A percentile compares a stretch with the other conserved stretches of the same genome.
Evolutionary conservation across 2,888 invertebrate species (phyloP).

Genomic region (Lepidocyrtinus sp.): DNA sequence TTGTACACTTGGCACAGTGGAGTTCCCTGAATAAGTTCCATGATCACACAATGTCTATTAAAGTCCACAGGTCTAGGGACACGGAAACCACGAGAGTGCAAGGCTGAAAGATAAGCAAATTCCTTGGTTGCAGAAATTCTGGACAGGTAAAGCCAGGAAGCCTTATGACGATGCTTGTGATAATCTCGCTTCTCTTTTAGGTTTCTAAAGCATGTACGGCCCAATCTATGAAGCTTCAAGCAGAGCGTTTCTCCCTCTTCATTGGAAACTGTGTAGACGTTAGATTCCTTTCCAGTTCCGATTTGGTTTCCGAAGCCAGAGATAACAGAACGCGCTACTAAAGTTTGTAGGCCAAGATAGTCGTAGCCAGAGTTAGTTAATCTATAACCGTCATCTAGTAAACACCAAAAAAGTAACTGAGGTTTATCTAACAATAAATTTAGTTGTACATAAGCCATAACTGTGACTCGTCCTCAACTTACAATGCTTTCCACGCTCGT

Average conservation of each 20-base stretch:
- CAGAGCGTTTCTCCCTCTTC: conserved; percentile 86
- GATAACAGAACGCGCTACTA: conserved; percentile 84
- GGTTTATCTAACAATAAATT: not conserved
- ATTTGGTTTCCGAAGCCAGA: conserved; percentile 97
- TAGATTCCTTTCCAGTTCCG: conserved; percentile 98
- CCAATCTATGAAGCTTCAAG: conserved; percentile 92
- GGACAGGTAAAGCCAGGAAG: conserved; percentile 97
- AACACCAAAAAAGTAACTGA: conserved; percentile 9
- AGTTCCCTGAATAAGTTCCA: conserved; percentile 83
- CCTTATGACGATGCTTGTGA: conserved; percentile 89
- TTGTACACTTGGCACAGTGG: conserved; percentile 76
- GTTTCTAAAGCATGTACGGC: conserved; percentile 96
- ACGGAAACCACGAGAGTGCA: conserved; percentile 91
- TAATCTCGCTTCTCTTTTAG: conserved; percentile 97
- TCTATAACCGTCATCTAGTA: conserved; percentile 93
- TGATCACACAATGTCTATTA: conserved; percentile 94
- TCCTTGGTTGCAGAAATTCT: conserved; percentile 97
- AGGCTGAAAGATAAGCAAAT: conserved; percentile 96
- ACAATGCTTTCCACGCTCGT: conserved; percentile 96
- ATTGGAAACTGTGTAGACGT: conserved; percentile 91
- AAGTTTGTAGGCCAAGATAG: conserved; percentile 92
- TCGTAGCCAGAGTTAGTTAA: conserved; percentile 97
- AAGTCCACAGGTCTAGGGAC: conserved; percentile 96
- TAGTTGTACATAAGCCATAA: not conserved
- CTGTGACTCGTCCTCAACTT: conserved; percentile 71